Conservation (phyloP, 2,113 vertebrate genomes). For the Chamaetylas fuelleborni region DNA sequence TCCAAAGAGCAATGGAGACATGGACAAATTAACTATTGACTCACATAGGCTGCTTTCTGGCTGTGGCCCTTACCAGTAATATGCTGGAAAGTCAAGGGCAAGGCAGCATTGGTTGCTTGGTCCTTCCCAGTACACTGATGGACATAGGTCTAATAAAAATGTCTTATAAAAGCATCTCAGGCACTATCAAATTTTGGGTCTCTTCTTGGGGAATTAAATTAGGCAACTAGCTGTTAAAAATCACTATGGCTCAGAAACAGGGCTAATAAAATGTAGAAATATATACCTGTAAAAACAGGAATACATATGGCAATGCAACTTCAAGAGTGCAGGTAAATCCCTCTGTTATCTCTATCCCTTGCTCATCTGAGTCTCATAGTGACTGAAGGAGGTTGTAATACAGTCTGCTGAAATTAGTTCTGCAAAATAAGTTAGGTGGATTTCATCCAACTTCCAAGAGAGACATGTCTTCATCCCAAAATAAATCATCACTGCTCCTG, state of each 20-base stretch:
- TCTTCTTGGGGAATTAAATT: background rate
- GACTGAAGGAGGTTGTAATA: background rate
- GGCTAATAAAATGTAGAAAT: background rate
- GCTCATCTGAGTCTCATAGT: background rate
- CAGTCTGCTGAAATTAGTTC: background rate
- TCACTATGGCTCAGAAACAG: background rate
- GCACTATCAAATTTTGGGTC: background rate
- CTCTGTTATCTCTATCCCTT: background rate
- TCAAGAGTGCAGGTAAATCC: background rate
- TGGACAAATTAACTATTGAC: background rate
- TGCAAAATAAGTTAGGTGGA: background rate
- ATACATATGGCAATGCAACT: background rate
- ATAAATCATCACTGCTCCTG: background rate
- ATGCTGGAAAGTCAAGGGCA: background rate
- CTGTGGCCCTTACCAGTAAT: background rate
- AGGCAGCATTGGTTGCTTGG: background rate
- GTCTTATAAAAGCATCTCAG: background rate
- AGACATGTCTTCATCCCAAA: background rate
- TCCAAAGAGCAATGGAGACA: background rate
- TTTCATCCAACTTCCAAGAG: conserved; percentile 13
- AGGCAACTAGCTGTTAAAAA: conserved; percentile 1
- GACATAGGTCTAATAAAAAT: background rate
- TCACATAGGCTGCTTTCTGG: background rate
- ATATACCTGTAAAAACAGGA: background rate
- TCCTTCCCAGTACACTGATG: background rate